Evolutionary conservation across 2,888 invertebrate species (phyloP).

Genomic region (Tetheella fluctuosa): DNA sequence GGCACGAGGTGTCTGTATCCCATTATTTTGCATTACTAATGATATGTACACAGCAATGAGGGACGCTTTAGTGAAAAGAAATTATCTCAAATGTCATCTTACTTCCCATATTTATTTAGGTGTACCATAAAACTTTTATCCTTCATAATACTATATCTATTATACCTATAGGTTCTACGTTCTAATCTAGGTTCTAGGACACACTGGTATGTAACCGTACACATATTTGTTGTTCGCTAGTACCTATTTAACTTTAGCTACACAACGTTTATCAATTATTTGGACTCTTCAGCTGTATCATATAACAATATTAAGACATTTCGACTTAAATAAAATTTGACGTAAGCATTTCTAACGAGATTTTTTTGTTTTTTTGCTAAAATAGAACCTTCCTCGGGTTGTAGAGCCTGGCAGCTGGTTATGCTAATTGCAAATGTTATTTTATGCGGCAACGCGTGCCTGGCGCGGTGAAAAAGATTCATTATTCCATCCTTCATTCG

Average conservation of each 20-base stretch:
- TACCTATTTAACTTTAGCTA: background rate
- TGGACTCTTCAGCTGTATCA: background rate
- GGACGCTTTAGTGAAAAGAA: constrained; percentile 56
- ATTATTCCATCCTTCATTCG: constrained; percentile 69
- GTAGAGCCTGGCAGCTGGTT: constrained; percentile 53
- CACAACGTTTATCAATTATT: background rate
- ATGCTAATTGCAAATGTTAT: constrained; percentile 62
- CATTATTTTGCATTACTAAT: constrained; percentile 85
- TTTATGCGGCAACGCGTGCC: constrained; percentile 68
- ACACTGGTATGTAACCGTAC: no score
- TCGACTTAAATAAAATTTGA: background rate
- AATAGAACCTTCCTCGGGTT: constrained; percentile 21
- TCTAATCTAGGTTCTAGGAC: background rate
- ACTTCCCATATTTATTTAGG: constrained; percentile 55
- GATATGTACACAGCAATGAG: constrained; percentile 81
- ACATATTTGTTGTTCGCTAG: no score
- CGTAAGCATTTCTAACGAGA: background rate
- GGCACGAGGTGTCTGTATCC: constrained; percentile 83
- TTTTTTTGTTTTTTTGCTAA: background rate
- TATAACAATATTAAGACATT: background rate
- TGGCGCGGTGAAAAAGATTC: constrained; percentile 60
- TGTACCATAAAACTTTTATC: constrained; percentile 10
- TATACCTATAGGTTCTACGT: background rate
- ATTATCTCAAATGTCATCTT: constrained; percentile 72
- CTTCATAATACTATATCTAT: background rate